phyloP scores from a whole-genome alignment of 2,113 vertebrate genomes.

The Triplophysa dalaica region DNA sequence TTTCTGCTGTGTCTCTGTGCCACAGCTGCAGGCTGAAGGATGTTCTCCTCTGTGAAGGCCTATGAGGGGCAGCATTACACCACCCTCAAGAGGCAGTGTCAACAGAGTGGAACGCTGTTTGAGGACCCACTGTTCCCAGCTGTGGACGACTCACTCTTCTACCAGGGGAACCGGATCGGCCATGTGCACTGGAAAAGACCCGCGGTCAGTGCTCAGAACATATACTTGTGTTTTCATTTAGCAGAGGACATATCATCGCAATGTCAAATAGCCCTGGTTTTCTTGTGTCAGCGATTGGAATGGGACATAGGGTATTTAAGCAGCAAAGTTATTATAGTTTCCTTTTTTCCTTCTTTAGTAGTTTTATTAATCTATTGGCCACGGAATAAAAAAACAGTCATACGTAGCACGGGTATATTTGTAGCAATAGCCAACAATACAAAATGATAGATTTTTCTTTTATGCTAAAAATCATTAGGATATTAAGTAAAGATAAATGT shows the following conservation, averaged over 20 bases:
- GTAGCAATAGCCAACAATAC: no score
- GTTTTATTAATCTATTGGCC: no score
- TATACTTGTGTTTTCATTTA: neutral
- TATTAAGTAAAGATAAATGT: no score
- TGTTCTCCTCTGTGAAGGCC: slow-evolving; percentile 88
- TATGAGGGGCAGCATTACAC: slow-evolving; percentile 88
- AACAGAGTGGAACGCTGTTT: slow-evolving; percentile 84
- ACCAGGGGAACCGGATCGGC: slow-evolving; percentile 81
- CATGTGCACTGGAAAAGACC: slow-evolving; percentile 91
- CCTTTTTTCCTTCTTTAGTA: no score
- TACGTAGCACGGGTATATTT: no score
- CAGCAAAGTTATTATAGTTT: no score
- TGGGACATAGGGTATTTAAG: no score
- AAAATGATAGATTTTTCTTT: no score
- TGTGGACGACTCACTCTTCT: slow-evolving; percentile 84
- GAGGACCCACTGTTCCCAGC: slow-evolving; percentile 90
- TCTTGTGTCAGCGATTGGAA: no score
- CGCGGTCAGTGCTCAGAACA: slow-evolving; percentile 72
- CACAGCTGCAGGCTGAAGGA: slow-evolving; percentile 73
- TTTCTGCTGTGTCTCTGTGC: slow-evolving; percentile 8
- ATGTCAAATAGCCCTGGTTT: no score
- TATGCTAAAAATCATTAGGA: no score
- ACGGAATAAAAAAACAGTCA: no score
- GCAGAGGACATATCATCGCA: neutral
- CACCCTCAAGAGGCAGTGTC: slow-evolving; percentile 87